Percentiles rank a stretch among this genome's conserved stretches.
Conservation (phyloP, 2,113 vertebrate genomes). For the Theristicus caerulescens region DNA sequence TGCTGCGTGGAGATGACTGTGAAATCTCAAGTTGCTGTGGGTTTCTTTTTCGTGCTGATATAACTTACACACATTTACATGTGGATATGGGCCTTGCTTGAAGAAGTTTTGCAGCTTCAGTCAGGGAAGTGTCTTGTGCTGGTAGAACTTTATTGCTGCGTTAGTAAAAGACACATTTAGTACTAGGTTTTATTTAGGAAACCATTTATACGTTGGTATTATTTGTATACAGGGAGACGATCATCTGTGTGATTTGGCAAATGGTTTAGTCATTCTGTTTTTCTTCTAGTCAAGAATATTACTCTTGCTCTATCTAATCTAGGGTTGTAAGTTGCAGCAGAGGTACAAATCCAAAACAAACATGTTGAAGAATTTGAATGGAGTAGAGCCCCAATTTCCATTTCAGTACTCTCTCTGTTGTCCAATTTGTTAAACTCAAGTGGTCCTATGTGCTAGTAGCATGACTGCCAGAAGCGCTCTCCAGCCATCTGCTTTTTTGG, state of each 20-base stretch:
- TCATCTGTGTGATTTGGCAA: slow-evolving; percentile 30
- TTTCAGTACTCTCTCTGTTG: slow-evolving; percentile 49
- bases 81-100: background rate
- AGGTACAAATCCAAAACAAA: slow-evolving; percentile 64
- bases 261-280: background rate
- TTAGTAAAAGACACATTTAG: background rate
- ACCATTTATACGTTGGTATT: background rate
- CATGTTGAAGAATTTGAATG: slow-evolving; percentile 49
- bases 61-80: background rate
- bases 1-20: background rate
- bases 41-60: background rate
- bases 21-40: background rate
- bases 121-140: background rate
- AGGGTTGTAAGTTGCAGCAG: slow-evolving; percentile 50
- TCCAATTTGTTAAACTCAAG: slow-evolving; percentile 62
- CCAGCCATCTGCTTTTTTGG: slow-evolving; percentile 66
- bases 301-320: slow-evolving; percentile 61
- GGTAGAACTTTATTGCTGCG: background rate
- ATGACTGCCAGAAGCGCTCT: slow-evolving; percentile 51
- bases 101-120: background rate
- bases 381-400: slow-evolving; percentile 60
- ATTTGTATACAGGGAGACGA: slow-evolving; percentile 40
- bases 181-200: slow-evolving; percentile 15
- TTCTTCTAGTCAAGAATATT: slow-evolving; percentile 49
- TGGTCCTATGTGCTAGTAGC: slow-evolving; percentile 47